These are phyloP conservation scores for Geodia barretti DNA, from an alignment of 37 sponge, comb jelly and placozoan species.

Conservation along the genomic window DNA sequence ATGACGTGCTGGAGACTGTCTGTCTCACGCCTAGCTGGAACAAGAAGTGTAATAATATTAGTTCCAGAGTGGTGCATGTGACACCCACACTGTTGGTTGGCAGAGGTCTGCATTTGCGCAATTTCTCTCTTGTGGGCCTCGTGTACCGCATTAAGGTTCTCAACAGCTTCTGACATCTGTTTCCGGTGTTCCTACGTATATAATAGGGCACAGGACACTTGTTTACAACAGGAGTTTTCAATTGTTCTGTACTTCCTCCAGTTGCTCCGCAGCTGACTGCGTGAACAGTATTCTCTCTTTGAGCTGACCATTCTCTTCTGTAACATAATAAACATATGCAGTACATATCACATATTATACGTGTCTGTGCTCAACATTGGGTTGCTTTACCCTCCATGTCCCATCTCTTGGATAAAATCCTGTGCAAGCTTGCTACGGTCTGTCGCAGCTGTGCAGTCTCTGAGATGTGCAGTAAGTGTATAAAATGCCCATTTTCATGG, in stretches of 20 bases:
- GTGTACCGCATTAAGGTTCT: constrained; percentile 48
- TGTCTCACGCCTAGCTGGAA: constrained; percentile 43
- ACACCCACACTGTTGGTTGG: constrained; percentile 41
- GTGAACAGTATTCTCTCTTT: constrained; percentile 41
- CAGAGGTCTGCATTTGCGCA: constrained; percentile 8
- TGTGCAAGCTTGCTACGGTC: constrained; percentile 41
- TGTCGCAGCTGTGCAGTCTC: constrained; percentile 19
- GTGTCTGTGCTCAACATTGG: neutral
- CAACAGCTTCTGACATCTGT: constrained; percentile 64
- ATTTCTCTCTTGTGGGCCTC: constrained; percentile 74
- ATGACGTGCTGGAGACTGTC: constrained; percentile 41
- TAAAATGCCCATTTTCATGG: neutral
- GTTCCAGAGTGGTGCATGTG: neutral
- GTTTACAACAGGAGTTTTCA: neutral
- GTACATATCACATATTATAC: too few relatives aligned
- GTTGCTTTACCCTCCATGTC: constrained; percentile 37
- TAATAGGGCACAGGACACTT: neutral
- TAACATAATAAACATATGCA: neutral
- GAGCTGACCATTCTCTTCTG: constrained; percentile 54
- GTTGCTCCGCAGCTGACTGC: constrained; percentile 7
- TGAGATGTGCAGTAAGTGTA: neutral
- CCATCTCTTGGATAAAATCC: constrained; percentile 31
- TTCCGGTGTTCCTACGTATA: constrained; percentile 23
- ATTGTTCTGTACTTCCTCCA: constrained; percentile 30
- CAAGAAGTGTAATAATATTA: neutral